Conservation (phyloP, 2,113 vertebrate genomes). For the Lynx canadensis region DNA sequence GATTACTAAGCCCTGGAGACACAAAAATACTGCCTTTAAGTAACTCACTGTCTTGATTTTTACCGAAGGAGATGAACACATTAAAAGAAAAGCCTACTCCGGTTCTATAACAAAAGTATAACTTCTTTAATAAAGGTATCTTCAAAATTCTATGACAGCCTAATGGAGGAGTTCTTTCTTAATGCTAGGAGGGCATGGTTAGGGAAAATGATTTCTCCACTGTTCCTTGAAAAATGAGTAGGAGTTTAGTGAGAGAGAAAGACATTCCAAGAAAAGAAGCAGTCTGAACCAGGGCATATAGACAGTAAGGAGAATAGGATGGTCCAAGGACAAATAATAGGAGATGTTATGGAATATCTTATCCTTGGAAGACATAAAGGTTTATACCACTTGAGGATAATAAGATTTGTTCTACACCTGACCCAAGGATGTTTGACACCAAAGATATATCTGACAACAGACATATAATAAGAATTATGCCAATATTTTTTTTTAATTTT, state of each 20-base stretch:
- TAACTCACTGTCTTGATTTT: conserved; percentile 43
- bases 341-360: background rate
- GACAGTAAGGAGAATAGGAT: background rate
- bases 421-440: background rate
- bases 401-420: conserved; percentile 36
- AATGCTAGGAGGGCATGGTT: background rate
- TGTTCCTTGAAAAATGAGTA: background rate
- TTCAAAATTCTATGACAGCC: background rate
- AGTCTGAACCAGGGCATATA: background rate
- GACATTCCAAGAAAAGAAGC: conserved; percentile 10
- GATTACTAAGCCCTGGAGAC: background rate
- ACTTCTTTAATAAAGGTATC: background rate
- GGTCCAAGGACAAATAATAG: background rate
- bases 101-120: background rate
- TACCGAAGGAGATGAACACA: background rate
- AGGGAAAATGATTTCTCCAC: background rate
- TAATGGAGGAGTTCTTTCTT: background rate
- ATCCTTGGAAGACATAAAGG: background rate
- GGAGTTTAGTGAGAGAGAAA: background rate
- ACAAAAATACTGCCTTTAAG: conserved; percentile 25
- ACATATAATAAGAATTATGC: conserved; percentile 30
- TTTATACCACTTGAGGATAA: conserved; percentile 2
- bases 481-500: too few relatives aligned
- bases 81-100: background rate
- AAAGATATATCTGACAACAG: conserved; percentile 13